phyloP scores from a whole-genome alignment of 2,113 vertebrate genomes.

The Leucopternis melanops region DNA sequence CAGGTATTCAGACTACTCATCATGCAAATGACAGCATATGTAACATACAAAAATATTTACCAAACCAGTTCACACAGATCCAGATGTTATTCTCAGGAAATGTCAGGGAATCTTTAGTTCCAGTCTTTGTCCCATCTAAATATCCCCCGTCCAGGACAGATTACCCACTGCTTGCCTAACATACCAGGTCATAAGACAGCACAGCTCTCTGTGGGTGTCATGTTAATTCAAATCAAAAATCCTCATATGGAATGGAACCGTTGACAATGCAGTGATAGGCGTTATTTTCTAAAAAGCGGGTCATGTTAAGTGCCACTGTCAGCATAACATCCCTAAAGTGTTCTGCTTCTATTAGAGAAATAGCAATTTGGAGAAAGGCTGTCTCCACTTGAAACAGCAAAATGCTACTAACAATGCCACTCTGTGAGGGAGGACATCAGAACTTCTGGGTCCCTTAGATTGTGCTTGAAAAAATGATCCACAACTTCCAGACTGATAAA shows the following conservation, averaged over 20 bases:
- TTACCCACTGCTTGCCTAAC: background rate
- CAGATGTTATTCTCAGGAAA: slow-evolving; percentile 33
- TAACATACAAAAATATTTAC: slow-evolving; percentile 24
- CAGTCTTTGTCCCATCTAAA: background rate
- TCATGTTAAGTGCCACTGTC: background rate
- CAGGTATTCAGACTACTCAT: background rate
- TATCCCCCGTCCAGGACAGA: background rate
- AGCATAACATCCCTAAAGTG: background rate
- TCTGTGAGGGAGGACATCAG: background rate
- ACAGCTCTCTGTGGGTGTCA: background rate
- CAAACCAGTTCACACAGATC: background rate
- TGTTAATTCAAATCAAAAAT: background rate
- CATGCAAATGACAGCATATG: background rate
- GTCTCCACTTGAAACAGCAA: background rate
- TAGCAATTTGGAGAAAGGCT: background rate
- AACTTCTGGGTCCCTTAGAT: background rate
- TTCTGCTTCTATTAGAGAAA: background rate
- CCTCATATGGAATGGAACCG: background rate
- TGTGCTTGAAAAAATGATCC: background rate
- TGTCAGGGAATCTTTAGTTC: slow-evolving; percentile 3
- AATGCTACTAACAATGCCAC: fast-evolving
- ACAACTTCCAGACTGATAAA: background rate
- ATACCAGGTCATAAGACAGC: background rate
- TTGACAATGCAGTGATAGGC: background rate
- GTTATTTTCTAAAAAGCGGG: background rate